phyloP scores from a whole-genome alignment of 1,140 invertebrate species.

The Globodera rostochiensis region DNA sequence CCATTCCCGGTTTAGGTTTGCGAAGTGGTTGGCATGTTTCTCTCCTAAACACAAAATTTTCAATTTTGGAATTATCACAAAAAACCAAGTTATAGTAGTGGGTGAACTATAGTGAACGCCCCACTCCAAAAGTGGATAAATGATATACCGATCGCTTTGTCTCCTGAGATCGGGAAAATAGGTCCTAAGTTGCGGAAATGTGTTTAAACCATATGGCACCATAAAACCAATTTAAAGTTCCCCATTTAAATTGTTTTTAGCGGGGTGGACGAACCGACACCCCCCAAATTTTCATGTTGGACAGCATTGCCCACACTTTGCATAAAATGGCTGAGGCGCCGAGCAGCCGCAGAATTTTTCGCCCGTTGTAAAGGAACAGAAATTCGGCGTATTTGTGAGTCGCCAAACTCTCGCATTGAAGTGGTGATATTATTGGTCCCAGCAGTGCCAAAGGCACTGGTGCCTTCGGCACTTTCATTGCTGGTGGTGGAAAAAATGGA shows the following conservation, averaged over 20 bases:
- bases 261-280: not conserved
- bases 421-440: not conserved
- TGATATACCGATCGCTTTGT: no score
- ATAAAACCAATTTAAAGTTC: not conserved
- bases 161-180: not conserved
- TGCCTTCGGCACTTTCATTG: not conserved
- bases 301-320: constrained; percentile 44
- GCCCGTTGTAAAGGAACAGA: constrained; percentile 50
- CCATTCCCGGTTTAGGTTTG: constrained; percentile 65
- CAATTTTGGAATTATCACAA: not conserved
- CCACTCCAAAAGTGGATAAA: no score
- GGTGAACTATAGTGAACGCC: no score
- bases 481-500: constrained; percentile 19
- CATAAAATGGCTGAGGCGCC: constrained; percentile 43
- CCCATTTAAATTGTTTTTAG: constrained; percentile 9
- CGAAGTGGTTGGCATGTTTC: constrained; percentile 39
- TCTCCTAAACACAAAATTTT: constrained; percentile 33
- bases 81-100: no score
- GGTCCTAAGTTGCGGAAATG: not conserved
- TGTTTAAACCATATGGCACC: not conserved
- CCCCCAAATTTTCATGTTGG: constrained; percentile 35
- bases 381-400: constrained; percentile 44
- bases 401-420: constrained; percentile 12
- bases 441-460: not conserved
- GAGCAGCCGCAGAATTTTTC: constrained; percentile 28